phyloP scores from a whole-genome alignment of 2,113 vertebrate species.

The Aramus guarauna region DNA sequence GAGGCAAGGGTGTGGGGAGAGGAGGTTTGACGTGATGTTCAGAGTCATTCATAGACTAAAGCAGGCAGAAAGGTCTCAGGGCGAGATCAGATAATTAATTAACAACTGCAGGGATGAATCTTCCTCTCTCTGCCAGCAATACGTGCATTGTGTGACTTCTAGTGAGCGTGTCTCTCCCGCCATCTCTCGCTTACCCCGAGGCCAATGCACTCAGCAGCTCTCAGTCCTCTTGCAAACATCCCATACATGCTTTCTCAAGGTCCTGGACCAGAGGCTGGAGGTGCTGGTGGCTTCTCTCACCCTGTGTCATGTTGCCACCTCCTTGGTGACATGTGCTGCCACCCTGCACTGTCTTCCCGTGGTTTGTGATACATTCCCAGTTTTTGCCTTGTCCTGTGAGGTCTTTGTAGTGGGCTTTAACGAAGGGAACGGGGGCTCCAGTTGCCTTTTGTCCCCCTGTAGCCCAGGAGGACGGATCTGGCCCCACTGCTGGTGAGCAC shows the following conservation, averaged over 20 bases:
- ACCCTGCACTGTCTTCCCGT: not conserved
- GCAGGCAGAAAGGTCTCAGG: constrained; percentile 21
- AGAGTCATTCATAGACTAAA: constrained; percentile 32
- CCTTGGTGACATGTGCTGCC: not conserved
- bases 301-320: not conserved
- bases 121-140: not conserved
- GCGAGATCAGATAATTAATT: constrained; percentile 65
- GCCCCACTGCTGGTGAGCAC: not conserved
- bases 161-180: not conserved
- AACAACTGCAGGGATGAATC: not conserved
- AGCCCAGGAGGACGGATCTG: not conserved
- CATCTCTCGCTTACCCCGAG: not conserved
- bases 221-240: not conserved
- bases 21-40: not conserved
- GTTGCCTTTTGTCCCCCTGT: not conserved
- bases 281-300: not conserved
- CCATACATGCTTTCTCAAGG: not conserved
- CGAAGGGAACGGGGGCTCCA: not conserved
- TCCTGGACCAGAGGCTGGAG: not conserved
- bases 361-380: not conserved
- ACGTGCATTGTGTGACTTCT: not conserved
- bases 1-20: not conserved
- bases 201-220: not conserved
- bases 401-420: not conserved
- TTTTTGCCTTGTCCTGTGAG: not conserved